Evolutionary conservation across 2,888 invertebrate genomes (phyloP).

Genomic region (Drosophila meridionalis): DNA sequence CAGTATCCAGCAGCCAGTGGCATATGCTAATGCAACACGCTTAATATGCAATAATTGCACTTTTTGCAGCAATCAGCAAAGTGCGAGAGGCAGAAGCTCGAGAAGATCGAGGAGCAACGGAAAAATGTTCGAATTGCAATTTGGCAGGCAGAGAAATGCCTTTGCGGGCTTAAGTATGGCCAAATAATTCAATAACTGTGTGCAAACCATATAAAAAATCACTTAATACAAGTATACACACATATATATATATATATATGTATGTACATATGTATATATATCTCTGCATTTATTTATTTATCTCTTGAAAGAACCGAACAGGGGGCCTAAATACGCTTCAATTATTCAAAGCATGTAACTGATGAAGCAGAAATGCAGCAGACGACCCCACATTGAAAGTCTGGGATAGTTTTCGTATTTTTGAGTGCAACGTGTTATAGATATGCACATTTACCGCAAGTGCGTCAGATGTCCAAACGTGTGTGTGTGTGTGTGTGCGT

Average conservation of each 20-base stretch:
- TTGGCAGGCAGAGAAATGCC: conserved; percentile 19
- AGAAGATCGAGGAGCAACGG: background rate
- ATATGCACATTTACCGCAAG: conserved; percentile 70
- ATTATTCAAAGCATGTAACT: conserved; percentile 83
- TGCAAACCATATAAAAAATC: conserved; percentile 12
- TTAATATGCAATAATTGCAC: conserved; percentile 67
- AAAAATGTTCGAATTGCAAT: conserved; percentile 27
- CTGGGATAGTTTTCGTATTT: conserved; percentile 61
- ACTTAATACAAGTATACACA: background rate
- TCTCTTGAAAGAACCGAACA: conserved; percentile 3
- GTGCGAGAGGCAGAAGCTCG: background rate
- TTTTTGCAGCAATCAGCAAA: conserved; percentile 56
- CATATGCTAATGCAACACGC: conserved; percentile 55
- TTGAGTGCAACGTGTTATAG: conserved; percentile 77
- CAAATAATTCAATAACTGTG: conserved; percentile 47
- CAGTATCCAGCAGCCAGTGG: background rate
- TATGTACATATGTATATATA: background rate
- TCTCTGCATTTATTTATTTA: conserved; percentile 4
- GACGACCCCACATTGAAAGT: conserved; percentile 28
- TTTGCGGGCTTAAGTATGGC: conserved; percentile 34
- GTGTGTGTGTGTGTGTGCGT: conserved; percentile 10
- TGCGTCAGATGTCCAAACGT: conserved; percentile 32
- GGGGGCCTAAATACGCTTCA: conserved; percentile 74
- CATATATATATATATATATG: background rate
- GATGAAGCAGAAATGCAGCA: conserved; percentile 79